Evolutionary conservation across 2,888 invertebrate species (phyloP).

Genomic region (Ochropleura plecta): DNA sequence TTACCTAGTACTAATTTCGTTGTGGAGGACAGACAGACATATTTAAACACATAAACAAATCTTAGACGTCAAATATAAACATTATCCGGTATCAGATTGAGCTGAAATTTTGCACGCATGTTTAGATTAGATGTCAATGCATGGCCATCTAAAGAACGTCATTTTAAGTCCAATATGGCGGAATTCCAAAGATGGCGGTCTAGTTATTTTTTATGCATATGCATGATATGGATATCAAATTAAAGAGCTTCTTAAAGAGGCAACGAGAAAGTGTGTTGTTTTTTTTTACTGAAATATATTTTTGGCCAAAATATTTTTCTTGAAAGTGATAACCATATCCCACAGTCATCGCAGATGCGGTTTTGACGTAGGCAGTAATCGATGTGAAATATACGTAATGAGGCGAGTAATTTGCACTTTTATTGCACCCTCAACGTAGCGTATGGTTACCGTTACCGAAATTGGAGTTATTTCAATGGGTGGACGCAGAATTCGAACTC

Average conservation of each 20-base stretch:
- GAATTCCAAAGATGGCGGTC: too few species aligned
- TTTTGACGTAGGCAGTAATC: slow-evolving; percentile 62
- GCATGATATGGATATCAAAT: too few species aligned
- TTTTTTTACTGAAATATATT: too few species aligned
- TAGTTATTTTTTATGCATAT: too few species aligned
- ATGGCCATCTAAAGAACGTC: too few species aligned
- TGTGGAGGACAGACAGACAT: too few species aligned
- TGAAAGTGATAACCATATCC: slow-evolving; percentile 50
- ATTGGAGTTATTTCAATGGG: slow-evolving; percentile 46
- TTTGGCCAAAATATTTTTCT: not conserved
- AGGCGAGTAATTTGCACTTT: slow-evolving; percentile 66
- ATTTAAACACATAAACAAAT: too few species aligned
- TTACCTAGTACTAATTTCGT: too few species aligned
- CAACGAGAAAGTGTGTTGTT: too few species aligned
- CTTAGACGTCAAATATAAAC: too few species aligned
- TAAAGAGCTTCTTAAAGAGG: too few species aligned
- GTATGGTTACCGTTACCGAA: slow-evolving; percentile 43
- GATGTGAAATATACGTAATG: slow-evolving; percentile 65
- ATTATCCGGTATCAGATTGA: not conserved
- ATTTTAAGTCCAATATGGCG: too few species aligned
- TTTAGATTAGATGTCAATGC: not conserved
- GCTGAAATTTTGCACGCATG: not conserved
- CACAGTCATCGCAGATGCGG: slow-evolving; percentile 52
- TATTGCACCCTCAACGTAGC: slow-evolving; percentile 48
- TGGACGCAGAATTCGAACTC: slow-evolving; percentile 11